phyloP scores from a whole-genome alignment of 2,797 vertebrate genomes.

The Premnoplex brunnescens region DNA sequence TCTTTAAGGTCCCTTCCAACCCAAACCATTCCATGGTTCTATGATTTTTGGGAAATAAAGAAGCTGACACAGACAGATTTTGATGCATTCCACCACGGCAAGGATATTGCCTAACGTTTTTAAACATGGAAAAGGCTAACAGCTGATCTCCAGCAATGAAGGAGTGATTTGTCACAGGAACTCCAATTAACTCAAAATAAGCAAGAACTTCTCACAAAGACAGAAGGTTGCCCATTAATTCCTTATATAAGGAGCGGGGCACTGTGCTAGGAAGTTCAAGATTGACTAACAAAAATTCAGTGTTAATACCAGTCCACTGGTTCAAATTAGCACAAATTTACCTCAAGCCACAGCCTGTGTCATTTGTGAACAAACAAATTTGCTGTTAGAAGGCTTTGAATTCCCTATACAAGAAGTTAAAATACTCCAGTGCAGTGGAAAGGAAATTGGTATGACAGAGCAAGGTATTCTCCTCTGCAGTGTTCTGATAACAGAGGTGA shows the following conservation, averaged over 20 bases:
- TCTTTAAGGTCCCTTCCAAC: neutral
- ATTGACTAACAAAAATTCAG: neutral
- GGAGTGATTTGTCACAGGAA: neutral
- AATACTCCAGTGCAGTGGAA: neutral
- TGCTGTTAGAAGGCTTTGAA: neutral
- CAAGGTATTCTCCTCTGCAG: neutral
- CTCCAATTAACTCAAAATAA: neutral
- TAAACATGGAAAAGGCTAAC: neutral
- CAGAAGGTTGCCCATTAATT: neutral
- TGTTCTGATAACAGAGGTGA: neutral
- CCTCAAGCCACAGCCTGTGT: neutral
- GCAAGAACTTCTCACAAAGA: neutral
- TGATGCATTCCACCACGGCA: rapidly evolving
- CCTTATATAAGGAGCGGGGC: neutral
- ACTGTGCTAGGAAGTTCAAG: neutral
- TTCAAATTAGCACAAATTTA: neutral
- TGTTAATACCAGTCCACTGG: too few species aligned
- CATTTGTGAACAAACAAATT: neutral
- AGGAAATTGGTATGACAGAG: neutral
- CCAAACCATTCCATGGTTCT: neutral
- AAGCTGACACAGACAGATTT: neutral
- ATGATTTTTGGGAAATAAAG: neutral
- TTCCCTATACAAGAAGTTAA: neutral
- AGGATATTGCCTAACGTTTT: neutral
- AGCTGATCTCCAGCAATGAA: neutral